phyloP scores from a whole-genome alignment of 2,888 invertebrate species.

The Sphecodes monilicornis region DNA sequence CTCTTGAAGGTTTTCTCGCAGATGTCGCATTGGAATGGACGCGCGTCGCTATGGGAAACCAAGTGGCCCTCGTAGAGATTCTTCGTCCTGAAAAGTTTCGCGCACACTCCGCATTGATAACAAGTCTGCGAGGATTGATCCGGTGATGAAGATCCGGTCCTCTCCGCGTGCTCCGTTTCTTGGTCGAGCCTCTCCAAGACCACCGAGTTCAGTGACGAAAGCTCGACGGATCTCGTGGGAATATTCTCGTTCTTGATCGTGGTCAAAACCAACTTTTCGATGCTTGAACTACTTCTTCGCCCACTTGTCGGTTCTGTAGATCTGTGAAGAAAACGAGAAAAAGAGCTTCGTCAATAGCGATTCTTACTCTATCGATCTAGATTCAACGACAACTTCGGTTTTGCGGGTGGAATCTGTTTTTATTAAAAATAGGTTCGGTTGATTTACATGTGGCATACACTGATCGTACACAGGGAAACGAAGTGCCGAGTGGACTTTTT shows the following conservation, averaged over 20 bases:
- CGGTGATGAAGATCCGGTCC: not conserved
- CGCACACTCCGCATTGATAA: conserved; percentile 75
- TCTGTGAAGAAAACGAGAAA: conserved; percentile 73
- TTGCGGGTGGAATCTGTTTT: conserved; percentile 42
- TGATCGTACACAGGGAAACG: conserved; percentile 5
- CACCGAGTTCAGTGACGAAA: not conserved
- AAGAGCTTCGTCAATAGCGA: conserved; percentile 50
- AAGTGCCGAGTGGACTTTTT: not conserved
- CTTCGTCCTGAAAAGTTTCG: conserved; percentile 75
- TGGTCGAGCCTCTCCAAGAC: not conserved
- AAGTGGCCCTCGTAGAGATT: conserved; percentile 78
- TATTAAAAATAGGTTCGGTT: conserved; percentile 30
- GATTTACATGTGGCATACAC: conserved; percentile 44
- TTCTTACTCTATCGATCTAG: conserved; percentile 35
- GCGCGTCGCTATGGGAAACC: conserved; percentile 78
- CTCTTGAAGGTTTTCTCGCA: conserved; percentile 80
- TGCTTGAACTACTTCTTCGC: conserved; percentile 20
- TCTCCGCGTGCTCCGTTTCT: not conserved
- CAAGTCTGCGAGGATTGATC: conserved; percentile 25
- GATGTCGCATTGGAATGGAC: conserved; percentile 78
- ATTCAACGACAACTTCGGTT: conserved; percentile 47
- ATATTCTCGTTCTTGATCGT: not conserved
- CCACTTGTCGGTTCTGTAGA: conserved; percentile 35
- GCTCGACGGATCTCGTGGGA: not conserved
- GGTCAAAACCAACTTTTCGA: conserved; percentile 7